Conservation (phyloP, 2,888 invertebrate species). For the Drosophila prolongata region DNA sequence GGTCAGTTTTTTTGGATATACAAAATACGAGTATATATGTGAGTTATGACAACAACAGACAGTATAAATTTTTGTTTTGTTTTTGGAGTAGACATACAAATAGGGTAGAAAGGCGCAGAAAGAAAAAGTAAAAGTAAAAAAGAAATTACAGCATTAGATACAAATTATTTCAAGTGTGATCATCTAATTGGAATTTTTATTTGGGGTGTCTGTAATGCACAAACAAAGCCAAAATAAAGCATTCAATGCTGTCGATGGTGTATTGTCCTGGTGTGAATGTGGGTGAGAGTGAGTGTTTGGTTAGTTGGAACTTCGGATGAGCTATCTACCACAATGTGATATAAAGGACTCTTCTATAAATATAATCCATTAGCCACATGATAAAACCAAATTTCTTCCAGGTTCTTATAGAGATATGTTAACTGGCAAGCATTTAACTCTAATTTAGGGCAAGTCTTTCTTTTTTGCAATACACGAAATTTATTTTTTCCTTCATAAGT, state of each 20-base stretch:
- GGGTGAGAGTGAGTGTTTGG: conserved; percentile 25
- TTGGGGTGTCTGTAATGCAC: conserved; percentile 27
- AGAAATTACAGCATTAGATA: conserved; percentile 82
- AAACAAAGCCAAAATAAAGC: conserved; percentile 37
- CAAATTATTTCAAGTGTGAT: conserved; percentile 63
- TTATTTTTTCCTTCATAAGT: conserved; percentile 10
- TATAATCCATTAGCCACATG: neutral
- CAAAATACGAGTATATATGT: conserved; percentile 60
- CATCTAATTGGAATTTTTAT: conserved; percentile 41
- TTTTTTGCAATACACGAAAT: conserved; percentile 8
- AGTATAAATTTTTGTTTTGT: conserved; percentile 42
- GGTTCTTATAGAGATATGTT: conserved; percentile 10
- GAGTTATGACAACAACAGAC: conserved; percentile 60
- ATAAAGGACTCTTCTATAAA: conserved; percentile 1
- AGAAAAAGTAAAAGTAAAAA: conserved; percentile 78
- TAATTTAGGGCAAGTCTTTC: conserved; percentile 36
- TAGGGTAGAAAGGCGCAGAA: conserved; percentile 64
- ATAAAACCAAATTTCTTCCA: conserved; percentile 8
- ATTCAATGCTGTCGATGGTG: conserved; percentile 13
- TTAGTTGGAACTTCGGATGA: conserved; percentile 27
- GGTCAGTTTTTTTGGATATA: conserved; percentile 62
- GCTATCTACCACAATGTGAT: conserved; percentile 46
- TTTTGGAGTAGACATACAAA: conserved; percentile 68
- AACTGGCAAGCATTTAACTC: conserved; percentile 44
- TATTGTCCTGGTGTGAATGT: conserved; percentile 16